Evolutionary conservation across 2,888 invertebrate genomes (phyloP).

Genomic region (Steinernema carpocapsae): DNA sequence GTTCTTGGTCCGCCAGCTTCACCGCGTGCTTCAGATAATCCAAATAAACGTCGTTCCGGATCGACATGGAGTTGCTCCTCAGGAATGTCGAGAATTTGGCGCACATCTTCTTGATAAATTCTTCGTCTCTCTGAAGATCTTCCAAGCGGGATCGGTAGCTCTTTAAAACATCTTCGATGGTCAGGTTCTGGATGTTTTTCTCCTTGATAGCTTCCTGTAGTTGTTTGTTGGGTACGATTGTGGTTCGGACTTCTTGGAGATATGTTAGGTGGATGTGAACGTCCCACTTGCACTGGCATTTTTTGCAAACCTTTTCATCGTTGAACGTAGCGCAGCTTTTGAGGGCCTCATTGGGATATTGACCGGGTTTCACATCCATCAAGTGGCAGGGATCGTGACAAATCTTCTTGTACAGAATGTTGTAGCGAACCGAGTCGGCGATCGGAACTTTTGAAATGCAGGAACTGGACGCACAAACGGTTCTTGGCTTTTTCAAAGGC

Average conservation of each 20-base stretch:
- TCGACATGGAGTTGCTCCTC: constrained; percentile 37
- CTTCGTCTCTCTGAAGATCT: constrained; percentile 30
- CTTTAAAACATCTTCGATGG: neutral
- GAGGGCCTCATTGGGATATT: constrained; percentile 39
- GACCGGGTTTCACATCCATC: constrained; percentile 29
- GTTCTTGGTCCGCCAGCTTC: constrained; percentile 10
- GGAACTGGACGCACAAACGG: constrained; percentile 40
- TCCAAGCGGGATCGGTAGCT: neutral
- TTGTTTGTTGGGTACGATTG: neutral
- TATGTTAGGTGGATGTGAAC: constrained; percentile 42
- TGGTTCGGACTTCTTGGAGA: neutral
- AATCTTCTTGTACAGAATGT: constrained; percentile 37
- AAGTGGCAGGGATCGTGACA: constrained; percentile 44
- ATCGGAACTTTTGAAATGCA: constrained; percentile 36
- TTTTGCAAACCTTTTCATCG: constrained; percentile 24
- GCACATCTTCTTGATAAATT: constrained; percentile 36
- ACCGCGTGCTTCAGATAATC: constrained; percentile 36
- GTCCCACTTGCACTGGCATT: constrained; percentile 41
- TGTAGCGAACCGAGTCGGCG: neutral
- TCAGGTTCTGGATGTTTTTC: neutral
- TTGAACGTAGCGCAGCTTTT: constrained; percentile 42
- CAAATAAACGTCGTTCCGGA: constrained; percentile 41
- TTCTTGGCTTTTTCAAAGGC: constrained; percentile 38
- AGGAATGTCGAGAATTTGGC: constrained; percentile 36
- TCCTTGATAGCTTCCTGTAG: neutral